Percentiles rank a stretch among this genome's conserved stretches.
These are phyloP conservation scores for Amblyornis subalaris DNA, from an alignment of 2,113 vertebrate genomes.

Conservation along the genomic window DNA sequence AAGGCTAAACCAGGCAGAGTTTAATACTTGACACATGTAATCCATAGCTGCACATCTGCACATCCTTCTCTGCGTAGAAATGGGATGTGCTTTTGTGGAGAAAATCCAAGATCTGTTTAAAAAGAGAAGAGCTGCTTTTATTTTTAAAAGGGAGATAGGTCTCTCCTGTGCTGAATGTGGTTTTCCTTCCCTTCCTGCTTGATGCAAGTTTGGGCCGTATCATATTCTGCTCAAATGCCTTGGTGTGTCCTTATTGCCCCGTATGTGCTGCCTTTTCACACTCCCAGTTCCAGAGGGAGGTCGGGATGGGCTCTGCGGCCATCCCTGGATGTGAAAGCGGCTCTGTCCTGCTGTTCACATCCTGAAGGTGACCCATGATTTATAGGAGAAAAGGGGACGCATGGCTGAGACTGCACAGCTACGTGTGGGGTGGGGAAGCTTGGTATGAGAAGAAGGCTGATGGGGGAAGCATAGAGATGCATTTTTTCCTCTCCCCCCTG, in stretches of 20 bases:
- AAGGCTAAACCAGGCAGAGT: neutral
- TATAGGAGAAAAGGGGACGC: neutral
- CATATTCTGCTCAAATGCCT: neutral
- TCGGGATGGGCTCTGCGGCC: neutral
- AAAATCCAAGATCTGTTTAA: neutral
- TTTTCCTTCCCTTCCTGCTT: neutral
- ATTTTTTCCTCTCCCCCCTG: neutral
- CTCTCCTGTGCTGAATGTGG: accelerated
- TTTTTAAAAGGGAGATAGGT: neutral
- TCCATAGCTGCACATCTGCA: neutral
- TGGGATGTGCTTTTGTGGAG: neutral
- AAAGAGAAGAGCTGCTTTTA: neutral
- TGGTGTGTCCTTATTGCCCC: neutral
- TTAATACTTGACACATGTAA: neutral
- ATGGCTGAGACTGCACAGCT: neutral
- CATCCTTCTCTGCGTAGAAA: neutral
- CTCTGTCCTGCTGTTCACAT: neutral
- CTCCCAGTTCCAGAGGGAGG: neutral
- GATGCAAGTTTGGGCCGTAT: neutral
- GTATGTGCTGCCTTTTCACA: accelerated
- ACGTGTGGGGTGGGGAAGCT: neutral
- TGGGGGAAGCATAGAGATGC: neutral
- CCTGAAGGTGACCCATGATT: neutral
- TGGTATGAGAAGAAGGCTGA: constrained; percentile 48
- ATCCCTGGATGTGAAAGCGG: neutral